These are phyloP conservation scores for Microplitis demolitor DNA, from an alignment of 1,140 invertebrate species.

Conservation along the genomic window DNA sequence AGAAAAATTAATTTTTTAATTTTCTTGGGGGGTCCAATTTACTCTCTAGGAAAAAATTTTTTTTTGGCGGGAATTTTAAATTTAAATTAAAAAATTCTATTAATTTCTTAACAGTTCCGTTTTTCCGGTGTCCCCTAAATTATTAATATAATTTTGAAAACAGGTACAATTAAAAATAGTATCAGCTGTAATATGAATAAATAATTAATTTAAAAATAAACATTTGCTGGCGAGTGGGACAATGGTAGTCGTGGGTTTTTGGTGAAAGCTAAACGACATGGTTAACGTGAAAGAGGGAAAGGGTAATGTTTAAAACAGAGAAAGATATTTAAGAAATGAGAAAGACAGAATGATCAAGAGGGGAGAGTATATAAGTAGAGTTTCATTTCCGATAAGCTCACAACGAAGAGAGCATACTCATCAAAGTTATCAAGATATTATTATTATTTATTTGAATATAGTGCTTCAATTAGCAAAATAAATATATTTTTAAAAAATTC, in stretches of 20 bases:
- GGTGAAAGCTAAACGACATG: conserved; percentile 16
- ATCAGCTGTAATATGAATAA: neutral
- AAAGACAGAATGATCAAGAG: conserved; percentile 23
- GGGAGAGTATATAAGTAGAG: conserved; percentile 59
- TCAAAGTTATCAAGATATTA: conserved; percentile 34
- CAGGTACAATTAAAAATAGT: neutral
- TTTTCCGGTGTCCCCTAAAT: too few relatives aligned
- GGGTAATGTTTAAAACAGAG: conserved; percentile 22
- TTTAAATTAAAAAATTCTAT: too few relatives aligned
- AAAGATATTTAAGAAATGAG: conserved; percentile 50
- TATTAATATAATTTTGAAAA: neutral
- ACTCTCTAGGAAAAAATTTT: too few relatives aligned
- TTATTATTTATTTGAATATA: neutral
- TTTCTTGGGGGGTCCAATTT: too few relatives aligned
- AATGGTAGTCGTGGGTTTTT: conserved; percentile 1
- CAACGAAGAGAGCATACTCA: conserved; percentile 45
- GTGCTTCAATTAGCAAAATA: neutral
- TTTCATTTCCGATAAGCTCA: conserved; percentile 53
- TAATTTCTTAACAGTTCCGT: too few relatives aligned
- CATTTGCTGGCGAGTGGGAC: neutral
- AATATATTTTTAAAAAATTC: neutral
- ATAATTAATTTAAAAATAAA: neutral
- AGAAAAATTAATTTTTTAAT: too few relatives aligned
- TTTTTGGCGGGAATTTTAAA: too few relatives aligned
- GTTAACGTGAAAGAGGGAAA: neutral